Conservation (phyloP, 2,888 invertebrate genomes). For the Coleophora deauratella region DNA sequence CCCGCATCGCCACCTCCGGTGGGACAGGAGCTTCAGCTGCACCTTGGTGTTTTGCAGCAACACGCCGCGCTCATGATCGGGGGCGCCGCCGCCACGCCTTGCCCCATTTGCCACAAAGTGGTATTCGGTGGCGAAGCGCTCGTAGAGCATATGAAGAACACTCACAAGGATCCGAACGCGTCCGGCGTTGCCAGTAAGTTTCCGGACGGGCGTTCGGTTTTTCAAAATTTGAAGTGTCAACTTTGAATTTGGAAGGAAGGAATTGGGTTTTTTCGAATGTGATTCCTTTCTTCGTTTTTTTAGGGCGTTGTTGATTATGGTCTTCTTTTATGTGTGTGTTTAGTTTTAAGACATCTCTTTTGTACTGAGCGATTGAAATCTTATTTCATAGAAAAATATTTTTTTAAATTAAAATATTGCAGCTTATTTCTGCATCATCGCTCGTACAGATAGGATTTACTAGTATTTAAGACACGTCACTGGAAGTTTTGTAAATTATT, state of each 20-base stretch:
- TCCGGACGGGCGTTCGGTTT: constrained; percentile 32
- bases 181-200: constrained; percentile 92
- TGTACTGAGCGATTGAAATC: constrained; percentile 19
- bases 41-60: constrained; percentile 96
- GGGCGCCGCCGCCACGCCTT: constrained; percentile 92
- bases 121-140: constrained; percentile 94
- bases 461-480: constrained; percentile 57
- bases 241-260: constrained; percentile 8
- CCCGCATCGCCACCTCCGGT: constrained; percentile 60
- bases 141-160: constrained; percentile 97
- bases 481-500: constrained; percentile 49
- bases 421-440: constrained; percentile 18
- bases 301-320: constrained; percentile 4
- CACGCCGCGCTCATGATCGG: constrained; percentile 94
- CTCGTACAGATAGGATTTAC: constrained; percentile 48
- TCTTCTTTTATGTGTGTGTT: neutral
- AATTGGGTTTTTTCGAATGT: neutral
- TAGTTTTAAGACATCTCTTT: constrained; percentile 22
- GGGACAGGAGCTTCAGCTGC: constrained; percentile 89
- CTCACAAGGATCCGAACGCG: constrained; percentile 94
- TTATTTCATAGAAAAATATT: neutral
- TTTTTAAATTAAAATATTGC: constrained; percentile 4
- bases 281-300: constrained; percentile 6
- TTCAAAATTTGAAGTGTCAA: constrained; percentile 9
- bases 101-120: constrained; percentile 95